Base-by-base conservation (phyloP, 2,113 vertebrate genomes). In the Rhizomys pruinosus region DNA sequence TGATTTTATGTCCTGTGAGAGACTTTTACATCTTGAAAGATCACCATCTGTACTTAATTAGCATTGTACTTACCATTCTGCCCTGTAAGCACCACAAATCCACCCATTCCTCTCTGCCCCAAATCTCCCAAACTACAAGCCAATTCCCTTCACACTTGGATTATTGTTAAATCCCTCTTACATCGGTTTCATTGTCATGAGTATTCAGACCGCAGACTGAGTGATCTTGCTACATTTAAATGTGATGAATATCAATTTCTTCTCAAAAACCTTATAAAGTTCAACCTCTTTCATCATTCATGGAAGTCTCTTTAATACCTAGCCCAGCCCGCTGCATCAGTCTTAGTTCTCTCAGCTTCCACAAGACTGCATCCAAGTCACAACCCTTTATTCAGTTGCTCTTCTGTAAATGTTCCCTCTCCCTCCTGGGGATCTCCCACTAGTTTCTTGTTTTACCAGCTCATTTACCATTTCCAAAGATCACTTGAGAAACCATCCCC, bases 291-390 rank as follows among this genome's bases (percentile, higher is more conserved):
- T 85, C 72, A 39, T 39, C 20, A 7, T 42, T 4, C 17, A 22
- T 20, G 7, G 12, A 68, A 81, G 59, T 10, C 12, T 84, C 29
- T 73, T 81, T 61, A 63, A 34, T 23, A 7, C 6, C 8, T 94
- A 32, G 0, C 1, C 3, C 1, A 1, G 59, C 9, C 10, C 37
- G 37, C 3, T 2, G 2, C 8, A 23, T 77, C 7, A 44, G 1
- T 23, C 59, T 91, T 22, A 76, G 23, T 7, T 55, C 63, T 84
- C 16, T 9, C 32, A 34, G 4, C n/a, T 87, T 34, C 23, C 23
- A 12, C 44, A 59, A 90, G 10, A 87, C 13, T 89, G 23, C 6
- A 47, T 87, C 78, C 64, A 89, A 22, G 15, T 76, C 11, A 44
- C 3, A 94, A 42, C 3, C 57, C 11, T 74, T 27, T 2, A 1